Evolutionary conservation across 1,140 invertebrate genomes (phyloP).

Genomic region (Venturia canescens): DNA sequence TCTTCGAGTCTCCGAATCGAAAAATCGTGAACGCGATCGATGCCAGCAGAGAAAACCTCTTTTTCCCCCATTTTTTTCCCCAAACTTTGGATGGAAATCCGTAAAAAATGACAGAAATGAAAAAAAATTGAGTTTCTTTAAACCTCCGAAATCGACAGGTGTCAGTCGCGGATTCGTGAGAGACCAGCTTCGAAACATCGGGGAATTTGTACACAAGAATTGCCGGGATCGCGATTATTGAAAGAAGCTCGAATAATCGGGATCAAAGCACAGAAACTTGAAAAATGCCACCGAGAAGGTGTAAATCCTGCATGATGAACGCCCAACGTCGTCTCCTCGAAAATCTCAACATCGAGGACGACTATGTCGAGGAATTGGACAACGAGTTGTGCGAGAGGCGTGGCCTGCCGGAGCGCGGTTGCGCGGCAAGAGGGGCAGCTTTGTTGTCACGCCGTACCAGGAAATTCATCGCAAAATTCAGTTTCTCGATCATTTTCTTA

Average conservation of each 20-base stretch:
- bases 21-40: too few relatives aligned
- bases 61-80: too few relatives aligned
- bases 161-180: background rate
- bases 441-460: background rate
- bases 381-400: background rate
- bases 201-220: conserved; percentile 16
- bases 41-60: too few relatives aligned
- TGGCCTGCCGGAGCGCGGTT: background rate
- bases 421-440: background rate
- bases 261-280: background rate
- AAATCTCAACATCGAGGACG: background rate
- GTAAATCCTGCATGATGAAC: conserved; percentile 34
- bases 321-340: background rate
- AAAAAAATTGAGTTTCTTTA: too few relatives aligned
- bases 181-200: conserved; percentile 18
- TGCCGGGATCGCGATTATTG: background rate
- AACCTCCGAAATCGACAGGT: background rate
- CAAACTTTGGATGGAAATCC: too few relatives aligned
- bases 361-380: background rate
- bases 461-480: background rate
- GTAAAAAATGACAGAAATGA: too few relatives aligned
- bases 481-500: background rate
- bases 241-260: too few relatives aligned
- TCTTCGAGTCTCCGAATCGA: too few relatives aligned
- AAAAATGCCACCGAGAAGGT: conserved; percentile 16